Evolutionary conservation across 64 coral and sea anemone genomes (phyloP), one percentile per base, ranked within the genome.

Genomic region (Porites lutea): DNA sequence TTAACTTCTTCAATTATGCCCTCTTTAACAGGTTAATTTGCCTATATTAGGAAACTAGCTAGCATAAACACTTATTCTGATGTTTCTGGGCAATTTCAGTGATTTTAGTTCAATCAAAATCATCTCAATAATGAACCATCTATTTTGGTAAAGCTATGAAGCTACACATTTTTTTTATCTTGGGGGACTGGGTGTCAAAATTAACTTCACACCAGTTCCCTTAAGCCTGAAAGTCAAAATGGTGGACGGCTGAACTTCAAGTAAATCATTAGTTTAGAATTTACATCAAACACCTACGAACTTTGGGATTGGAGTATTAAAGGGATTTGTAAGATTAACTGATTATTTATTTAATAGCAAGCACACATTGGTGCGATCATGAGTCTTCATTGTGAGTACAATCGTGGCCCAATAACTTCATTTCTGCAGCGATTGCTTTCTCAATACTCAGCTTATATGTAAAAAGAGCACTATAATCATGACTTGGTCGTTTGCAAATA

Each of bases 201-300:
- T 71, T 71, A 71, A 71, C 22, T 71, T 37, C 22, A 37, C 68
- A n/a, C 27, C 68, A 71, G 68, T 71, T 71, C 22, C 68, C 68
- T 71, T 37, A 37, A 60, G 14, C 59, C 59, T 10, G 14, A 14
- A 8, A 60, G 8, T 71, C 20, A 71, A 71, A 37, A 71, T 23
- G 68, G 68, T 13, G 68, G 68, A 71, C 23, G 27, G 21, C 44
- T 71, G 68, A 71, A 71, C 68, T 71, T 71, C 68, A 71, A 37
- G 68, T 71, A 71, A 71, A n/a, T 71, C 68, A 71, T 71, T 71
- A 27, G 68, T 71, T n/a, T n/a, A n/a, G n/a, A n/a, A n/a, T n/a
- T n/a, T n/a, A n/a, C n/a, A n/a, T n/a, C n/a, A n/a, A n/a, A n/a
- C n/a, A n/a, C n/a, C n/a, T n/a, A n/a, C n/a, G n/a, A n/a, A n/a